These are phyloP conservation scores for Arctocebus calabarensis DNA, from an alignment of 2,797 vertebrate species.

Conservation along the genomic window DNA sequence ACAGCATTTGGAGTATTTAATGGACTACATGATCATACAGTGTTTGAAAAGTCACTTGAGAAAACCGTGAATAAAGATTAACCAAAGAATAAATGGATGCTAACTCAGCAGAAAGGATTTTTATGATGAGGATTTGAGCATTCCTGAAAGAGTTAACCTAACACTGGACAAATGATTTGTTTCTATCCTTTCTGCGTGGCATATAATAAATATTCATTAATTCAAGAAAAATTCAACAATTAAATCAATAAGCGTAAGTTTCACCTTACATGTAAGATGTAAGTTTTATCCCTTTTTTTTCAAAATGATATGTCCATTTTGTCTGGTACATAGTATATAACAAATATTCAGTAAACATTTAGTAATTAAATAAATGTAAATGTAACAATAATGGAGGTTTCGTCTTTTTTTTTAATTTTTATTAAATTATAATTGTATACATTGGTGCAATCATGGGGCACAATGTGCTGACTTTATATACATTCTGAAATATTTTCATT, in stretches of 20 bases:
- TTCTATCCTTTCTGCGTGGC: slow-evolving; percentile 24
- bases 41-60: slow-evolving; percentile 21
- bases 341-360: slow-evolving; percentile 58
- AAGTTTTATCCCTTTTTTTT: background rate
- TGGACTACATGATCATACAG: slow-evolving; percentile 61
- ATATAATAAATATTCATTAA: slow-evolving; percentile 40
- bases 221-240: slow-evolving; percentile 48
- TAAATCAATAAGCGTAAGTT: slow-evolving; percentile 41
- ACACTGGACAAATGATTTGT: background rate
- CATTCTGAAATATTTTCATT: too few species aligned
- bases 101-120: background rate
- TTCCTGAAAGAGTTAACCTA: slow-evolving; percentile 52
- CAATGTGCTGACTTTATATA: too few species aligned
- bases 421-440: too few species aligned
- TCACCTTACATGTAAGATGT: background rate
- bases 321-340: background rate
- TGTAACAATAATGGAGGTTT: background rate
- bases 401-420: slow-evolving; percentile 33
- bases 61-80: slow-evolving; percentile 67
- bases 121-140: background rate
- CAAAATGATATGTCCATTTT: slow-evolving; percentile 5
- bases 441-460: too few species aligned
- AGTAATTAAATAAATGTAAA: slow-evolving; percentile 42
- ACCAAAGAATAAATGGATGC: slow-evolving; percentile 3
- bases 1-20: background rate